A percentile compares a stretch with the other conserved stretches of the same genome.
Conservation (phyloP, 2,888 invertebrate species). For the Mythimna pallens region DNA sequence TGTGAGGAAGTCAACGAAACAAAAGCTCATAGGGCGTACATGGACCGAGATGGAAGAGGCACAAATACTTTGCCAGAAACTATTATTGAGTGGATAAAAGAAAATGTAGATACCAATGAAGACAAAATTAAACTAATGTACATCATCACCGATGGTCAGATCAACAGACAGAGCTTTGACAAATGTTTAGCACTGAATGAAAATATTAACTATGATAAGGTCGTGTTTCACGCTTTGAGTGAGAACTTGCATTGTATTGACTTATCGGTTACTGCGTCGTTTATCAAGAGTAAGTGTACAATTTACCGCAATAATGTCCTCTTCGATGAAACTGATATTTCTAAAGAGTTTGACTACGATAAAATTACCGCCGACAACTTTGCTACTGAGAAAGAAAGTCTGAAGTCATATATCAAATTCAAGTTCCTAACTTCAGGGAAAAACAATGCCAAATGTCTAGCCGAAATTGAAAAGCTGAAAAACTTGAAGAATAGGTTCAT, state of each 20-base stretch:
- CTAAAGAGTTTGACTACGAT: conserved; percentile 69
- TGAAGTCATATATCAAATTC: conserved; percentile 72
- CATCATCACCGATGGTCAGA: conserved; percentile 39
- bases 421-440: conserved; percentile 67
- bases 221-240: conserved; percentile 28
- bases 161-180: conserved; percentile 1
- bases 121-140: conserved; percentile 38
- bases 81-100: conserved; percentile 27
- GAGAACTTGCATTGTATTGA: conserved; percentile 23
- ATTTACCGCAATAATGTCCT: conserved; percentile 58
- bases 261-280: conserved; percentile 61
- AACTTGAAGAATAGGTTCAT: conserved; percentile 33
- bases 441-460: conserved; percentile 55
- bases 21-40: conserved; percentile 5
- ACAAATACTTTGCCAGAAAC: conserved; percentile 27
- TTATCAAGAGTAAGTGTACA: conserved; percentile 55
- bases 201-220: conserved; percentile 32
- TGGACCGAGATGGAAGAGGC: background rate
- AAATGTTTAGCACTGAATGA: conserved; percentile 32
- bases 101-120: conserved; percentile 1
- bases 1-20: conserved; percentile 27
- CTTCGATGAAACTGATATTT: conserved; percentile 65
- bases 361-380: conserved; percentile 68
- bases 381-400: conserved; percentile 61
- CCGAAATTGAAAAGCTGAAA: conserved; percentile 57